phyloP scores from a whole-genome alignment of 2,888 invertebrate species.

The Drosophila suboccidentalis region DNA sequence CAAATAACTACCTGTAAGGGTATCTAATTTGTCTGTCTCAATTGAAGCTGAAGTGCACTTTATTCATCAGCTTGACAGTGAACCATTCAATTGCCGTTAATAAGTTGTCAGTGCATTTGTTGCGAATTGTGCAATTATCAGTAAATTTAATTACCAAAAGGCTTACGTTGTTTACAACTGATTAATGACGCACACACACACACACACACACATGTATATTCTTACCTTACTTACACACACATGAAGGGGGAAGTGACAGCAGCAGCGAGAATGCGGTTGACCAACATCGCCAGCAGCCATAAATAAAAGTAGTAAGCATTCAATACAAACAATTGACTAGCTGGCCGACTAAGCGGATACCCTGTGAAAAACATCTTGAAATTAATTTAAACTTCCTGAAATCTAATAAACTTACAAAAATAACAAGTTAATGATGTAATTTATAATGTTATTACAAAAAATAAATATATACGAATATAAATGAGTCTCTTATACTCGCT shows the following conservation, averaged over 20 bases:
- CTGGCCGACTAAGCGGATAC: conserved; percentile 28
- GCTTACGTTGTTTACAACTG: conserved; percentile 52
- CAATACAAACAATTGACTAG: background rate
- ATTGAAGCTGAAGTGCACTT: too few species aligned
- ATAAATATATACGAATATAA: background rate
- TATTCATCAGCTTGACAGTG: conserved; percentile 3
- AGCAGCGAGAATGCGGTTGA: conserved; percentile 44
- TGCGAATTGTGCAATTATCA: conserved; percentile 47
- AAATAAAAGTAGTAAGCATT: conserved; percentile 36
- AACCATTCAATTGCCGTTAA: conserved; percentile 32
- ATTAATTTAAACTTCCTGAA: background rate
- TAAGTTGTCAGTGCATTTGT: conserved; percentile 35
- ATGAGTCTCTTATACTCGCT: background rate
- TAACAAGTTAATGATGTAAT: background rate
- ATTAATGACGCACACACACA: conserved; percentile 50
- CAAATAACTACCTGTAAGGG: conserved; percentile 20
- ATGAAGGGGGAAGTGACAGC: conserved; percentile 9
- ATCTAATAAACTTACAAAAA: background rate
- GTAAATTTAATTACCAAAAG: conserved; percentile 60
- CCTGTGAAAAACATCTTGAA: background rate
- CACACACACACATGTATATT: conserved; percentile 9
- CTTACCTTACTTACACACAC: conserved; percentile 3
- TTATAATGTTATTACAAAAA: background rate
- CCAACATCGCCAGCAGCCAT: conserved; percentile 46
- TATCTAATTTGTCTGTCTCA: background rate